These are phyloP conservation scores for Meloidogyne chitwoodi DNA, from an alignment of 1,140 invertebrate genomes.

Conservation along the genomic window DNA sequence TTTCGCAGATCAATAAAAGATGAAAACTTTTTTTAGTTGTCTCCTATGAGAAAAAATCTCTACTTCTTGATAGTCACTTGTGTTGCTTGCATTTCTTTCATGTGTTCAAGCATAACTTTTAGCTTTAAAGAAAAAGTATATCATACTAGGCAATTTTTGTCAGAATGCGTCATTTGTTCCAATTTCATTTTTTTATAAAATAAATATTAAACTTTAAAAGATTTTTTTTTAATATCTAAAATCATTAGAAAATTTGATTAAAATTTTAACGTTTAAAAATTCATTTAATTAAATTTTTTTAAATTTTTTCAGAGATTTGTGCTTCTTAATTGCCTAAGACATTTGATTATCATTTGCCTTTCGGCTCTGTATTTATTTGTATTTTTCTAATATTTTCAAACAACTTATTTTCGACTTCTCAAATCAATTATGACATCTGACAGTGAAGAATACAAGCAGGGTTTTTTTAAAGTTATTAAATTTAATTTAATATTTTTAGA, in stretches of 20 bases:
- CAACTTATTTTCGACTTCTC: not conserved
- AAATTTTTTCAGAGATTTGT: no score
- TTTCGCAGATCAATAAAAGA: no score
- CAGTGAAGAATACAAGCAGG: slow-evolving; percentile 33
- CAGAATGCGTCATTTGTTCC: not conserved
- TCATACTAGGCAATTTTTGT: not conserved
- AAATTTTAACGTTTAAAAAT: not conserved
- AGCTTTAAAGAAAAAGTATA: not conserved
- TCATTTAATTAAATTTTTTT: no score
- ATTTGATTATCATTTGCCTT: not conserved
- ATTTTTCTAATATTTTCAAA: not conserved
- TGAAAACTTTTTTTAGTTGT: no score
- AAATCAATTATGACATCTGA: slow-evolving; percentile 13
- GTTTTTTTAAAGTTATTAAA: slow-evolving; percentile 12
- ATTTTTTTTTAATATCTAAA: not conserved
- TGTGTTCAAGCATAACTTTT: not conserved
- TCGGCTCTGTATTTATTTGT: not conserved
- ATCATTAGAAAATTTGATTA: no score
- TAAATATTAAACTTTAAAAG: no score
- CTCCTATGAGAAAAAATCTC: no score
- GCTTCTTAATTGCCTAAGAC: no score
- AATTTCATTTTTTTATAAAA: not conserved
- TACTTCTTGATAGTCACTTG: not conserved
- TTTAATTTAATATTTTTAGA: slow-evolving; percentile 29
- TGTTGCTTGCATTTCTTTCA: not conserved